A percentile compares a stretch with the other conserved stretches of the same genome.
phyloP scores from a whole-genome alignment of 2,797 vertebrate genomes.

The Sebastes glaucus region DNA sequence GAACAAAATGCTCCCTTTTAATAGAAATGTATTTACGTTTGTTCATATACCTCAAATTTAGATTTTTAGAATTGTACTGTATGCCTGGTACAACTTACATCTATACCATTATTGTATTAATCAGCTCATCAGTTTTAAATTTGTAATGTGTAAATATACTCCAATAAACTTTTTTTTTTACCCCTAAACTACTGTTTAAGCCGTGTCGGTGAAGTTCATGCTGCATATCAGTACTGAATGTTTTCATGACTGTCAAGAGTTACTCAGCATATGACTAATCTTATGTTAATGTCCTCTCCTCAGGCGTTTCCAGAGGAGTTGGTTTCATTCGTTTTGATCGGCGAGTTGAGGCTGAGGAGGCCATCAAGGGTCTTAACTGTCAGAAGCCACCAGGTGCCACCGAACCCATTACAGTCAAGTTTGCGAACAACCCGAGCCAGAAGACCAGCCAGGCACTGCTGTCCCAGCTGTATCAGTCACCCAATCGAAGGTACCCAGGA shows the following conservation, averaged over 20 bases:
- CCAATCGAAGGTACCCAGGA: slow-evolving; percentile 96
- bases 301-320: slow-evolving; percentile 95
- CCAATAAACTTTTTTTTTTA: neutral
- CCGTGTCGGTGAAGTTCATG: neutral
- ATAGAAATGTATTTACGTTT: neutral
- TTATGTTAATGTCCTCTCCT: neutral
- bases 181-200: neutral
- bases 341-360: slow-evolving; percentile 97
- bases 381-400: slow-evolving; percentile 96
- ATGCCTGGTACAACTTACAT: neutral
- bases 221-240: neutral
- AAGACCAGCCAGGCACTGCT: slow-evolving; percentile 98
- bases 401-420: slow-evolving; percentile 98
- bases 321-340: slow-evolving; percentile 99
- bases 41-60: neutral
- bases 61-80: neutral
- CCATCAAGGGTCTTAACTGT: slow-evolving; percentile 97
- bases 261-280: neutral
- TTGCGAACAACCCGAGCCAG: slow-evolving; percentile 99
- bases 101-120: neutral
- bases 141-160: neutral
- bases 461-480: slow-evolving; percentile 97
- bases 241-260: neutral
- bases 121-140: neutral
- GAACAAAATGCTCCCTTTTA: neutral